Evolutionary conservation across 1,140 invertebrate species (phyloP).

Genomic region (Eurytemora carolleeae): DNA sequence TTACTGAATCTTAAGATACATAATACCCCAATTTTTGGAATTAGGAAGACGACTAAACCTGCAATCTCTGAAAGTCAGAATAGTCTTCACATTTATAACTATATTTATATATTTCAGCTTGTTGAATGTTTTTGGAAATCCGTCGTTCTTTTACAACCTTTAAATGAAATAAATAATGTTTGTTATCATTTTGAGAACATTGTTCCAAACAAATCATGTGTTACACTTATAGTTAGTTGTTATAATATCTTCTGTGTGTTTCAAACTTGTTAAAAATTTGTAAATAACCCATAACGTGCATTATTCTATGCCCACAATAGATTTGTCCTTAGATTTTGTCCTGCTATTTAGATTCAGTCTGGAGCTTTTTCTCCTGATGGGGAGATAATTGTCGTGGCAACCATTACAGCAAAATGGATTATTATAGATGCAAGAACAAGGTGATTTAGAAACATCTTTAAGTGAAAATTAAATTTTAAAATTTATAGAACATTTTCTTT

Average conservation of each 20-base stretch:
- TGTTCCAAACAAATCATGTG: not conserved
- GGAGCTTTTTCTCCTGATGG: not conserved
- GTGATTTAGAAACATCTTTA: too few relatives aligned
- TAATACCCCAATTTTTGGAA: too few relatives aligned
- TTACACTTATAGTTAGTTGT: not conserved
- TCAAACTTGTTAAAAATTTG: not conserved
- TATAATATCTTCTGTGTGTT: not conserved
- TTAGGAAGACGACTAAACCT: too few relatives aligned
- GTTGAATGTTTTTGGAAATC: not conserved
- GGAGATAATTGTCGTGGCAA: not conserved
- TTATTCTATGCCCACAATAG: too few relatives aligned
- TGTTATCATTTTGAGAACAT: not conserved
- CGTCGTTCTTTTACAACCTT: not conserved
- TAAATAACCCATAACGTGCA: too few relatives aligned
- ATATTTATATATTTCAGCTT: not conserved
- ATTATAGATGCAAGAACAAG: not conserved
- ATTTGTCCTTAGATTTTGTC: too few relatives aligned
- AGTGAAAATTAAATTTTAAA: too few relatives aligned
- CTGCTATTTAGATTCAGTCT: not conserved
- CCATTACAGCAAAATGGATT: not conserved
- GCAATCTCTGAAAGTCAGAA: not conserved
- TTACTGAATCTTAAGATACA: not conserved
- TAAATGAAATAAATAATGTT: not conserved
- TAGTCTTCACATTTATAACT: not conserved
- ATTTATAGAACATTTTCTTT: too few relatives aligned